Conservation (phyloP, 2,797 vertebrate genomes). For the Thripadectes ignobilis region DNA sequence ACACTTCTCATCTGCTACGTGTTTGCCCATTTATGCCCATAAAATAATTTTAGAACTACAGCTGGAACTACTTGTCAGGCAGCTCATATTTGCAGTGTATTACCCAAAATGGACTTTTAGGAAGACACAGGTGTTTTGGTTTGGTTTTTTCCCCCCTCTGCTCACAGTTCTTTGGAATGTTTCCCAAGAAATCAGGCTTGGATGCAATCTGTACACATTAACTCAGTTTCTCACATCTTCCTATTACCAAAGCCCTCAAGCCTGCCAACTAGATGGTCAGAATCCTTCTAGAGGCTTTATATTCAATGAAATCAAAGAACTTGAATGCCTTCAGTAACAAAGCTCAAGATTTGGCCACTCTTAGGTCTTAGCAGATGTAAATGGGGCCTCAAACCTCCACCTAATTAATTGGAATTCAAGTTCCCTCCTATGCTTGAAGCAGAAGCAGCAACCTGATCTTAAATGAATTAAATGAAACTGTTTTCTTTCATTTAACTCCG, state of each 20-base stretch:
- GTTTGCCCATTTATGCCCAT: accelerated
- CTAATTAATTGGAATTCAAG: neutral
- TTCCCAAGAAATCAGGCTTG: neutral
- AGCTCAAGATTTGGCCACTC: neutral
- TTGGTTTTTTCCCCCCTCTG: accelerated
- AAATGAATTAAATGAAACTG: neutral
- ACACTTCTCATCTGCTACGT: too few relatives aligned
- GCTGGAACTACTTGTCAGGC: neutral
- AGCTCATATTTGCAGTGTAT: accelerated
- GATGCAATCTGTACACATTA: accelerated
- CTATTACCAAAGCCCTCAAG: neutral
- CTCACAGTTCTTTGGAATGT: neutral
- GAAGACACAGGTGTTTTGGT: neutral
- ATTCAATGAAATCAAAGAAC: neutral
- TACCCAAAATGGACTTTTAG: neutral
- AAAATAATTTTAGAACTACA: neutral
- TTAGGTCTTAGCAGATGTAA: neutral
- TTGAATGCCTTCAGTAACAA: neutral
- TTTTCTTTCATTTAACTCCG: neutral
- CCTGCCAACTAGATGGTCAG: neutral
- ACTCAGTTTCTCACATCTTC: neutral
- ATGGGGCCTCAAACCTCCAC: neutral
- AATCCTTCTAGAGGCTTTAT: neutral
- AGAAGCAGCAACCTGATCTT: neutral
- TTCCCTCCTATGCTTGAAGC: neutral